phyloP scores from a whole-genome alignment of 2,888 invertebrate genomes.

The Blastobasis lacticolella region DNA sequence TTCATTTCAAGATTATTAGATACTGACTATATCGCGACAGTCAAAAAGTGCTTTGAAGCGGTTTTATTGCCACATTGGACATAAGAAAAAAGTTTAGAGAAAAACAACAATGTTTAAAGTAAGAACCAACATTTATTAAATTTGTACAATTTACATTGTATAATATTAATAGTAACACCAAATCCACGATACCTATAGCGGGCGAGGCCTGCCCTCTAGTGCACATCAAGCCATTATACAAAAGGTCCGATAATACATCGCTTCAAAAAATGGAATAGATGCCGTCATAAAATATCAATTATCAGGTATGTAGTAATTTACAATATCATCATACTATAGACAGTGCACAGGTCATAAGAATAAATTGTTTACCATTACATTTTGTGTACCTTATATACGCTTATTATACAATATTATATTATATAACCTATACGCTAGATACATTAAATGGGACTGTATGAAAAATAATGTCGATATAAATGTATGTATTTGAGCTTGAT shows the following conservation, averaged over 20 bases:
- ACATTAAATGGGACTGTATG: too few relatives aligned
- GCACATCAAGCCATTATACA: slow-evolving; percentile 23
- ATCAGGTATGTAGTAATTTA: slow-evolving; percentile 16
- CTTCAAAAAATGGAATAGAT: slow-evolving; percentile 36
- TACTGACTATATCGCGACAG: too few relatives aligned
- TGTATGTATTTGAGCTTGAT: too few relatives aligned
- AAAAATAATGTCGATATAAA: too few relatives aligned
- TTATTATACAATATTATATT: neutral
- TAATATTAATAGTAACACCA: slow-evolving; percentile 45
- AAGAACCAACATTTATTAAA: slow-evolving; percentile 69
- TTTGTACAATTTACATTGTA: slow-evolving; percentile 54
- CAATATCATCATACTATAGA: slow-evolving; percentile 9
- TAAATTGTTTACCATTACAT: neutral
- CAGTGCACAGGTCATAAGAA: slow-evolving; percentile 21
- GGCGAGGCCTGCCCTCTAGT: slow-evolving; percentile 19
- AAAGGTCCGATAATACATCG: slow-evolving; percentile 27
- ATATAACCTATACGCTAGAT: too few relatives aligned
- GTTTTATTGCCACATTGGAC: too few relatives aligned
- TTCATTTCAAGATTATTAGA: too few relatives aligned
- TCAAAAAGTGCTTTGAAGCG: too few relatives aligned
- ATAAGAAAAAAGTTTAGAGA: slow-evolving; percentile 6
- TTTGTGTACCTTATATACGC: neutral
- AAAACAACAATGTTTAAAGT: slow-evolving; percentile 13
- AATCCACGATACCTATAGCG: slow-evolving; percentile 23
- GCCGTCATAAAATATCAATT: slow-evolving; percentile 27